These are phyloP conservation scores for Dicycla oo DNA, from an alignment of 2,888 invertebrate species.

Conservation along the genomic window DNA sequence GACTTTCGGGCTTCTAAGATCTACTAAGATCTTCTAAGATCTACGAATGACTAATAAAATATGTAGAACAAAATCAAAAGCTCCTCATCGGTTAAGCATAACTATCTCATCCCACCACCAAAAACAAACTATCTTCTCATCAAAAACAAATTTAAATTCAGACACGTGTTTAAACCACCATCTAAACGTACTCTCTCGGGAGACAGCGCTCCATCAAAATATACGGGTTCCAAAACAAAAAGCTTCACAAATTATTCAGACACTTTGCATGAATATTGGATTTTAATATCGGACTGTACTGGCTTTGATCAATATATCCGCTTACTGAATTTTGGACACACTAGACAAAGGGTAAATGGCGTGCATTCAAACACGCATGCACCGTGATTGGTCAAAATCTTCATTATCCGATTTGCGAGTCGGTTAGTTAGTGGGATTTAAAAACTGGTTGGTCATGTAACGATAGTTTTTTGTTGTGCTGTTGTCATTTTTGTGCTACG, in stretches of 20 bases:
- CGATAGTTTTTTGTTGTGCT: background rate
- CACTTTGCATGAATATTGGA: constrained; percentile 63
- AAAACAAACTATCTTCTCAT: constrained; percentile 10
- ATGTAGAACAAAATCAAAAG: background rate
- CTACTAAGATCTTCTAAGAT: too few species aligned
- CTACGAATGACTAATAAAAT: too few species aligned
- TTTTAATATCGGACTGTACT: constrained; percentile 59
- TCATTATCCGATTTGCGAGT: constrained; percentile 59
- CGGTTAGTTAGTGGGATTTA: constrained; percentile 48
- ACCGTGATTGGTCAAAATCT: constrained; percentile 59
- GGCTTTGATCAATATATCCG: constrained; percentile 67
- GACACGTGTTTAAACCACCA: constrained; percentile 31
- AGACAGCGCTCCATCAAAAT: constrained; percentile 40
- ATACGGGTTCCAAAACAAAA: constrained; percentile 49
- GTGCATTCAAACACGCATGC: constrained; percentile 62
- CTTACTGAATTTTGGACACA: constrained; percentile 63
- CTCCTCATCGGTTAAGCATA: background rate
- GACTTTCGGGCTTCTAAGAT: too few species aligned
- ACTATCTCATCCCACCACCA: background rate
- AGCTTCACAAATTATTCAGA: constrained; percentile 56
- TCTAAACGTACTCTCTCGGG: constrained; percentile 33
- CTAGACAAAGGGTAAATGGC: constrained; percentile 67
- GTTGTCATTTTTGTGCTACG: background rate
- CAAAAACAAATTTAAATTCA: constrained; percentile 28
- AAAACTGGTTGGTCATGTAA: constrained; percentile 5